These are phyloP conservation scores for Hydrolagus affinis DNA, from an alignment of 2,113 vertebrate genomes.

Conservation along the genomic window DNA sequence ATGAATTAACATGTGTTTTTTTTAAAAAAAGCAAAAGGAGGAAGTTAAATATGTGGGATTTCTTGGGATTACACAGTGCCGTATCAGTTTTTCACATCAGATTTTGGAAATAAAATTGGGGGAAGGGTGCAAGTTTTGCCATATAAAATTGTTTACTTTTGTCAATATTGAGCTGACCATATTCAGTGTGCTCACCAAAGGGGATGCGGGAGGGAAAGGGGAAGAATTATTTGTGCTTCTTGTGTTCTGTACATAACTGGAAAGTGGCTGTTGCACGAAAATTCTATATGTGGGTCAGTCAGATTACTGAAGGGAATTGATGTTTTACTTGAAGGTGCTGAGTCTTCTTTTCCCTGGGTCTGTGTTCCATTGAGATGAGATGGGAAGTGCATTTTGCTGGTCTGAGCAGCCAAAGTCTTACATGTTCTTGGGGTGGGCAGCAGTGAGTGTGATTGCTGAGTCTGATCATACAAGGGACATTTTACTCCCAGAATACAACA, in stretches of 20 bases:
- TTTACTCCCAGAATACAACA: background rate
- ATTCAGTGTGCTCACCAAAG: too few species aligned
- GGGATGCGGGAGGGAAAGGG: too few species aligned
- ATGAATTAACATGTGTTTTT: background rate
- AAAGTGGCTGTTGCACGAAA: background rate
- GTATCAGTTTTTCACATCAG: background rate
- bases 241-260: background rate
- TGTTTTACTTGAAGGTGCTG: background rate
- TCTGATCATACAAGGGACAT: background rate
- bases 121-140: background rate
- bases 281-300: background rate
- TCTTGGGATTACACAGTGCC: background rate
- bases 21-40: background rate
- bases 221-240: background rate
- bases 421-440: background rate
- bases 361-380: background rate
- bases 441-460: background rate
- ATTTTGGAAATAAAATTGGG: background rate
- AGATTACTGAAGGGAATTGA: background rate
- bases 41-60: background rate
- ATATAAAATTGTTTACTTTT: too few species aligned
- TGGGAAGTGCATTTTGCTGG: background rate
- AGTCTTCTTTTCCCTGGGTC: background rate
- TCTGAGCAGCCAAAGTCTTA: background rate
- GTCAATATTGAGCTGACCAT: background rate